Conservation (phyloP, 92 coral and sea anemone species). For the Zoanthus solanderi region DNA sequence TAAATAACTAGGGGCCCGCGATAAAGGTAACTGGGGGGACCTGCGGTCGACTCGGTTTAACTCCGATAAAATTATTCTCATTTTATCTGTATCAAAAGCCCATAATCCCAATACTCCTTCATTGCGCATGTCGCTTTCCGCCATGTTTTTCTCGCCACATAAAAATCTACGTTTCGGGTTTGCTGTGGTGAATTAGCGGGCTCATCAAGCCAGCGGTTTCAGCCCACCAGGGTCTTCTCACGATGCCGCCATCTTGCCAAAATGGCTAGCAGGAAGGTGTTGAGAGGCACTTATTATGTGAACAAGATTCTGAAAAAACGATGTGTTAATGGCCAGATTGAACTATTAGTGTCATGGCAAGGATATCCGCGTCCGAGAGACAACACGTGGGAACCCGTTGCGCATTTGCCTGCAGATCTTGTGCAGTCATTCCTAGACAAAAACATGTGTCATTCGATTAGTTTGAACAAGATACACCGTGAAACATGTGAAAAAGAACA, state of each 20-base stretch:
- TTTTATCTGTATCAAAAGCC: slow-evolving; percentile 5
- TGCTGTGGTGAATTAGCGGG: slow-evolving; percentile 35
- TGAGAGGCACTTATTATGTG: slow-evolving; percentile 33
- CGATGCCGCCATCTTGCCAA: slow-evolving; percentile 50
- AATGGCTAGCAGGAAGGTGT: slow-evolving; percentile 36
- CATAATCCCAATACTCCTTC: slow-evolving; percentile 7
- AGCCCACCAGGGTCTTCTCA: slow-evolving; percentile 50
- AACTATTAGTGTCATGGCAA: slow-evolving; percentile 50
- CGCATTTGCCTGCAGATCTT: slow-evolving; percentile 42
- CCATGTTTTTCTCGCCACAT: slow-evolving; percentile 7
- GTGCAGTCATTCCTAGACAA: slow-evolving; percentile 22
- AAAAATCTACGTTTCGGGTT: slow-evolving; percentile 3
- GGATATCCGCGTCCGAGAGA: slow-evolving; percentile 43
- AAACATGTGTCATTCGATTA: slow-evolving; percentile 31
- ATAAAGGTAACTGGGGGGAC: slow-evolving; percentile 8
- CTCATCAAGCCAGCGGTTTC: slow-evolving; percentile 50
- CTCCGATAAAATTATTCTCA: slow-evolving; percentile 5
- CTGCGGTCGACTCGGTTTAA: slow-evolving; percentile 5
- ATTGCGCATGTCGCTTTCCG: slow-evolving; percentile 9
- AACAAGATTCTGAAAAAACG: slow-evolving; percentile 48
- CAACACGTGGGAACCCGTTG: slow-evolving; percentile 48
- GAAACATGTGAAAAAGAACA: slow-evolving; percentile 45
- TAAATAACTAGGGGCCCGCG: no score
- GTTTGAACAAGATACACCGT: slow-evolving; percentile 48
- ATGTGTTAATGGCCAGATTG: slow-evolving; percentile 34